A percentile compares a stretch with the other conserved stretches of the same genome.
Conservation (phyloP, 2,113 vertebrate species). For the Podarcis cretensis region DNA sequence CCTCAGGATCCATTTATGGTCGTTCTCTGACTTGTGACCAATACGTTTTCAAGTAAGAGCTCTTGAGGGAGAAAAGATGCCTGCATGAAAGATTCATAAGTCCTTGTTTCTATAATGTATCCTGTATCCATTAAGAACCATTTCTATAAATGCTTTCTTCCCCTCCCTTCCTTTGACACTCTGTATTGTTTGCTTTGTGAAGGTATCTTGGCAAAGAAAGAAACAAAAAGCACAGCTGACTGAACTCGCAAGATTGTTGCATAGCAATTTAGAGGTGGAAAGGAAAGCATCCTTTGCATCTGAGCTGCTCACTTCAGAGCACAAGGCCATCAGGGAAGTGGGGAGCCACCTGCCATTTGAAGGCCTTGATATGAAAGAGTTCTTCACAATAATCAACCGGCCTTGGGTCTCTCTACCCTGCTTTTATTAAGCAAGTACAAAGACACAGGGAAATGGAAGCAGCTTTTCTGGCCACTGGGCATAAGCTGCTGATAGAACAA, state of each 20-base stretch:
- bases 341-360: not conserved
- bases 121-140: not conserved
- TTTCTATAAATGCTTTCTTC: constrained; percentile 12
- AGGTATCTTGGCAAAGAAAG: not conserved
- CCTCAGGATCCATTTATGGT: not conserved
- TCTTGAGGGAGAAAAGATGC: not conserved
- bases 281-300: not conserved
- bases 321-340: not conserved
- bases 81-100: not conserved
- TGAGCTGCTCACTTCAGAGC: not conserved
- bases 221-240: not conserved
- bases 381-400: not conserved
- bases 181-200: not conserved
- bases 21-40: not conserved
- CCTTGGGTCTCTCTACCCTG: not conserved
- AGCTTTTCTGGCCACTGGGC: not conserved
- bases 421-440: not conserved
- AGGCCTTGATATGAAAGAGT: not conserved
- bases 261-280: not conserved
- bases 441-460: not conserved
- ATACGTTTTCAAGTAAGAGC: not conserved
- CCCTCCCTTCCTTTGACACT: not conserved
- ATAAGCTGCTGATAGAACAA: constrained; percentile 18
- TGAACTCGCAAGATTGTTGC: not conserved
- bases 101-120: not conserved